These are phyloP conservation scores for Drosophila formosana DNA, from an alignment of 2,888 invertebrate genomes.

Conservation along the genomic window DNA sequence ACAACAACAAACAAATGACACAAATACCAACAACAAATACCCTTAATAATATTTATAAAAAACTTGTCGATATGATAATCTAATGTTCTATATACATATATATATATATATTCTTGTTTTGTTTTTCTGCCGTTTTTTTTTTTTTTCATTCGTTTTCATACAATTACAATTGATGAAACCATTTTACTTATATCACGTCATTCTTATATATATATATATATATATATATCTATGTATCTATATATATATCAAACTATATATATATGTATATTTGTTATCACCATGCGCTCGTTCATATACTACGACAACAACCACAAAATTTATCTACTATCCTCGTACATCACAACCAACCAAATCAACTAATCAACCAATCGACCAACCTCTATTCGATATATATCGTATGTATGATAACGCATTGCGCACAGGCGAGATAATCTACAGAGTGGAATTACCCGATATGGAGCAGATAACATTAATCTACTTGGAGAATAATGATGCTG, in stretches of 20 bases:
- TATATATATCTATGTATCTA: slow-evolving; percentile 18
- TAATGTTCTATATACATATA: slow-evolving; percentile 20
- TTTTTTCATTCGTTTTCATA: slow-evolving; percentile 17
- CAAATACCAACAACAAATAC: slow-evolving; percentile 23
- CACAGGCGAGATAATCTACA: slow-evolving; percentile 95
- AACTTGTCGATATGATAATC: slow-evolving; percentile 20
- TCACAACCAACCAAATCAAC: slow-evolving; percentile 49
- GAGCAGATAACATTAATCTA: slow-evolving; percentile 97
- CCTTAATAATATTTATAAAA: slow-evolving; percentile 9
- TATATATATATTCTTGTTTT: slow-evolving; percentile 37
- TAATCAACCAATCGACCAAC: slow-evolving; percentile 48
- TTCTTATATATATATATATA: slow-evolving; percentile 38
- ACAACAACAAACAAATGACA: slow-evolving; percentile 28
- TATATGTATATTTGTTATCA: slow-evolving; percentile 41
- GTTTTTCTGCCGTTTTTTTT: slow-evolving; percentile 25
- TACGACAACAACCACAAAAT: slow-evolving; percentile 66
- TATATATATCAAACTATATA: slow-evolving; percentile 24
- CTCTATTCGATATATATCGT: slow-evolving; percentile 41
- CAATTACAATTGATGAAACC: slow-evolving; percentile 41
- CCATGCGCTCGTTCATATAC: slow-evolving; percentile 60
- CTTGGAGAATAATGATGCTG: slow-evolving; percentile 91
- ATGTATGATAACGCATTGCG: slow-evolving; percentile 46
- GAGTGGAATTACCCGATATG: slow-evolving; percentile 97
- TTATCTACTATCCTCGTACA: slow-evolving; percentile 56
- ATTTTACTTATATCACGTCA: slow-evolving; percentile 28